A percentile compares a stretch with the other conserved stretches of the same genome.
Evolutionary conservation across 2,888 invertebrate genomes (phyloP).

Genomic region (Platynereis dumerilii): DNA sequence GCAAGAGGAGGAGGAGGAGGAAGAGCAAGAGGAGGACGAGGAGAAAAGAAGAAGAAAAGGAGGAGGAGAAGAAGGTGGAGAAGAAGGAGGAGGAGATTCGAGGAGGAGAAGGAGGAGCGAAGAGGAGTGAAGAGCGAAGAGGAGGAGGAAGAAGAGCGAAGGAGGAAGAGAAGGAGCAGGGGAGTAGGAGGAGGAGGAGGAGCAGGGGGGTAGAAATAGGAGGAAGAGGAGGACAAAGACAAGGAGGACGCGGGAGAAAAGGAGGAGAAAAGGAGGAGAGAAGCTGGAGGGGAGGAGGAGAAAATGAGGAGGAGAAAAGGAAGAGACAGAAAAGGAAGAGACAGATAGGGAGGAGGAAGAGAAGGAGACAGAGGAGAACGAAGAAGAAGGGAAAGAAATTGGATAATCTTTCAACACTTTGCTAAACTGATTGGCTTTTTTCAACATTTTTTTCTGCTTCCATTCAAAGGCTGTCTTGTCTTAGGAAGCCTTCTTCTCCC

Average conservation of each 20-base stretch:
- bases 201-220: background rate
- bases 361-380: background rate
- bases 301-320: background rate
- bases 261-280: slow-evolving; percentile 13
- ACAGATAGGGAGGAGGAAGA: background rate
- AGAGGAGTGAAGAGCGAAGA: background rate
- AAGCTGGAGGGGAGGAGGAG: slow-evolving; percentile 5
- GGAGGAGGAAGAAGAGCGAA: background rate
- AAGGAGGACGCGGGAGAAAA: slow-evolving; percentile 10
- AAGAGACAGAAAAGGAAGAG: background rate
- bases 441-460: no score
- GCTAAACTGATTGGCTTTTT: no score
- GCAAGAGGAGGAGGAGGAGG: slow-evolving; percentile 4
- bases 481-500: no score
- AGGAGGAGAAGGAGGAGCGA: slow-evolving; percentile 6
- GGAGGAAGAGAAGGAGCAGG: background rate
- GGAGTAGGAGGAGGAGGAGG: background rate
- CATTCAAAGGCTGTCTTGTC: no score
- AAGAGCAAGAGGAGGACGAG: no score
- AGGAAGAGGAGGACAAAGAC: slow-evolving; percentile 8
- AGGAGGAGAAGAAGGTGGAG: slow-evolving; percentile 11
- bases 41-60: background rate
- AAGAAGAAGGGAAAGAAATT: background rate
- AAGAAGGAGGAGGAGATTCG: no score
- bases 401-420: no score